Evolutionary conservation across 2,888 invertebrate species (phyloP).

Genomic region (Leptopterna dolabrata): DNA sequence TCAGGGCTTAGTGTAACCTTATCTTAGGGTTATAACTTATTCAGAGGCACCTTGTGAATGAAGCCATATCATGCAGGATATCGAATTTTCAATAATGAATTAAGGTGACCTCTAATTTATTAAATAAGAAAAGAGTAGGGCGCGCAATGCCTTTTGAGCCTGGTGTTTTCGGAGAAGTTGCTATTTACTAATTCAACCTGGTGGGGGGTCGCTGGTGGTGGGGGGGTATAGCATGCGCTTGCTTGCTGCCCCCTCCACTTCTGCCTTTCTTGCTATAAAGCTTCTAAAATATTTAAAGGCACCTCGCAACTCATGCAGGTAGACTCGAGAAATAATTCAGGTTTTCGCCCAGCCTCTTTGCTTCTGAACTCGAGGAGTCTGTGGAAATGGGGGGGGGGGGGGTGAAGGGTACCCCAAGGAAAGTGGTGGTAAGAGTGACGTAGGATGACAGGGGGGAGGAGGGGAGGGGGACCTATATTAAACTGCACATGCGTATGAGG

Average conservation of each 20-base stretch:
- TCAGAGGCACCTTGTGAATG: constrained; percentile 52
- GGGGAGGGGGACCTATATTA: neutral
- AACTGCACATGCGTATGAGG: constrained; percentile 29
- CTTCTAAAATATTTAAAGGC: constrained; percentile 61
- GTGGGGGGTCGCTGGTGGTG: neutral
- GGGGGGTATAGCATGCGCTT: constrained; percentile 50
- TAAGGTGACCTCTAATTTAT: constrained; percentile 62
- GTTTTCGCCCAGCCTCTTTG: constrained; percentile 60
- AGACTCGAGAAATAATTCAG: constrained; percentile 62
- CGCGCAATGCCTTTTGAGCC: constrained; percentile 60
- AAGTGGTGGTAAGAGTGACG: neutral
- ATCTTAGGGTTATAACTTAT: constrained; percentile 7
- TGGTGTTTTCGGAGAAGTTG: constrained; percentile 62
- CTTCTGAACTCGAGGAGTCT: constrained; percentile 39
- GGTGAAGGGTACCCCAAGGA: neutral
- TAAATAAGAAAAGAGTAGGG: constrained; percentile 59
- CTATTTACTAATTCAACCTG: constrained; percentile 60
- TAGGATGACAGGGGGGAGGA: neutral
- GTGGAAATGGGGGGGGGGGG: neutral
- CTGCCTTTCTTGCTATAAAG: constrained; percentile 60
- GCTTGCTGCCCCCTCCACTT: constrained; percentile 17
- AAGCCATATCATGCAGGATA: constrained; percentile 59
- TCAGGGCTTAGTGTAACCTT: neutral
- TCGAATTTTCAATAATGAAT: constrained; percentile 63
- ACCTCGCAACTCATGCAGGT: constrained; percentile 63